Conservation (phyloP, 1,140 invertebrate genomes). For the Pachypeltis micranthus region DNA sequence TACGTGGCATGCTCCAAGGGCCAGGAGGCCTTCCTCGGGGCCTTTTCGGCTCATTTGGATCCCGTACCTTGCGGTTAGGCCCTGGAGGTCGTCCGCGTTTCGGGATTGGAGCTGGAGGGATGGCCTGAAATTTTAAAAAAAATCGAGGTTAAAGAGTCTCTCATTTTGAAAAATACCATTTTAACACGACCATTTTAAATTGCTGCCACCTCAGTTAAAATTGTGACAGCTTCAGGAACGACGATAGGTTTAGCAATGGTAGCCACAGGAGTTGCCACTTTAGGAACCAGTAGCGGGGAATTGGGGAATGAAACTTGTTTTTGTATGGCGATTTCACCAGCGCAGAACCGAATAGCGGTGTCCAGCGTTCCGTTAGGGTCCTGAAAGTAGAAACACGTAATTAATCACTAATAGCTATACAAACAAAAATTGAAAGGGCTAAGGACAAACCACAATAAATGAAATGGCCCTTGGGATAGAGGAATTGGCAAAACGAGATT, state of each 20-base stretch:
- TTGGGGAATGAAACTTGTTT: not conserved
- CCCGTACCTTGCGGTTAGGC: not conserved
- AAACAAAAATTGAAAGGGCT: no score
- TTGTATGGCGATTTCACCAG: not conserved
- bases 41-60: not conserved
- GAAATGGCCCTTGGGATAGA: no score
- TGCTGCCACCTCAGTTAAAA: not conserved
- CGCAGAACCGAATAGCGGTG: not conserved
- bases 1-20: not conserved
- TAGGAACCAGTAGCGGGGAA: not conserved
- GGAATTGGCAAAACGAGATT: no score
- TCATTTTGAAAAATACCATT: no score
- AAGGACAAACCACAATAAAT: no score
- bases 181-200: no score
- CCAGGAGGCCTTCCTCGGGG: constrained; percentile 11
- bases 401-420: no score
- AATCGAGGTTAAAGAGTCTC: no score
- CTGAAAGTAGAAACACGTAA: not conserved
- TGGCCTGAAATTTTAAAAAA: no score
- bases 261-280: not conserved
- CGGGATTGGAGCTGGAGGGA: not conserved
- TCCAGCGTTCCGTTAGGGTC: not conserved
- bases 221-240: not conserved
- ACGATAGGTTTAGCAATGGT: not conserved
- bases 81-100: not conserved